These are phyloP conservation scores for Boleophthalmus pectinirostris DNA, from an alignment of 2,113 vertebrate genomes.

Conservation along the genomic window DNA sequence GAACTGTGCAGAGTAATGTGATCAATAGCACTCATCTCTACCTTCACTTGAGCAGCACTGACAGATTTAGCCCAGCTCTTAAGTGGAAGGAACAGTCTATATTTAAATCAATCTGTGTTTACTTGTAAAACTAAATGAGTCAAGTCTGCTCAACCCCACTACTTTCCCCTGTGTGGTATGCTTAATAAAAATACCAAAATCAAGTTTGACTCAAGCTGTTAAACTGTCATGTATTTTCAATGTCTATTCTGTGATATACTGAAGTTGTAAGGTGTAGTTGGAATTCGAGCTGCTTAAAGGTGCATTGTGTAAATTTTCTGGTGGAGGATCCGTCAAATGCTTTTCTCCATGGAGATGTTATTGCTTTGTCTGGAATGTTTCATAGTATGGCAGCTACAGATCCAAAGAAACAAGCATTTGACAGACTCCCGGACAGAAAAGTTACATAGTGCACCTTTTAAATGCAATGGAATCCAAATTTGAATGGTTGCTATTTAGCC, in stretches of 20 bases:
- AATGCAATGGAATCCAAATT: too few relatives aligned
- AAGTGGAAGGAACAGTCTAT: neutral
- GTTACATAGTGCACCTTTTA: too few relatives aligned
- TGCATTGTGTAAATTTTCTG: too few relatives aligned
- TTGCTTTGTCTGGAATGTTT: too few relatives aligned
- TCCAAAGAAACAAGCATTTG: too few relatives aligned
- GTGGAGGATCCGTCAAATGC: too few relatives aligned
- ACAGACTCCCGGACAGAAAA: too few relatives aligned
- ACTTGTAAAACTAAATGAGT: slow-evolving; percentile 3
- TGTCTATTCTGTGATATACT: neutral
- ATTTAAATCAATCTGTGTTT: slow-evolving; percentile 24
- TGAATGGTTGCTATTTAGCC: too few relatives aligned
- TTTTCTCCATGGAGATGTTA: too few relatives aligned
- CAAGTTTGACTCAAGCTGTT: neutral
- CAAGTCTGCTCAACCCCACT: slow-evolving; percentile 1
- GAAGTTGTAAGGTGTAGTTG: neutral
- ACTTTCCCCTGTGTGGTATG: neutral
- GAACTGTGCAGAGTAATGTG: neutral
- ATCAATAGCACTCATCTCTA: slow-evolving; percentile 10
- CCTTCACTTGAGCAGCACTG: neutral
- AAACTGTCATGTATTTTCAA: neutral
- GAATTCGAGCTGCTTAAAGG: neutral
- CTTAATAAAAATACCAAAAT: neutral
- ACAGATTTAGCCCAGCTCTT: neutral
- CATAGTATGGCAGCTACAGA: too few relatives aligned